phyloP scores from a whole-genome alignment of 2,797 vertebrate genomes.

The Cygnus olor region DNA sequence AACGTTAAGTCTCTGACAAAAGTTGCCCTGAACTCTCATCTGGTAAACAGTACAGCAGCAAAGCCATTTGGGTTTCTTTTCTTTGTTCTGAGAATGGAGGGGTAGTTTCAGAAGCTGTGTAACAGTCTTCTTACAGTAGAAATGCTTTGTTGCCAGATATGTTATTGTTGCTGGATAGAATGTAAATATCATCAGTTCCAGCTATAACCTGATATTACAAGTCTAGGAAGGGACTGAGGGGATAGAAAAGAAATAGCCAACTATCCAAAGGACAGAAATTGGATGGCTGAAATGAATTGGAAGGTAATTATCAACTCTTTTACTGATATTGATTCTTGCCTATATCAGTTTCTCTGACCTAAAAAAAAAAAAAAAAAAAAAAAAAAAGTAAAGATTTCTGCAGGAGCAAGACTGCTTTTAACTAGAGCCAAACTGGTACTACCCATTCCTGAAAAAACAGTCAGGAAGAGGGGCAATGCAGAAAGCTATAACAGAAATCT shows the following conservation, averaged over 20 bases:
- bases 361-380: background rate
- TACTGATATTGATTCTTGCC: background rate
- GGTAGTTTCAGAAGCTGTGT: background rate
- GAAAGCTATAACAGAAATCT: background rate
- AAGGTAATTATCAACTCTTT: background rate
- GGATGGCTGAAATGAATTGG: background rate
- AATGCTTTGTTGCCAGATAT: background rate
- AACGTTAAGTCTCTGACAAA: background rate
- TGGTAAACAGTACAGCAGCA: background rate
- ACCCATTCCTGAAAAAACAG: background rate
- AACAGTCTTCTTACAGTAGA: background rate
- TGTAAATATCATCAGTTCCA: background rate
- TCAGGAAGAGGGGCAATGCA: background rate
- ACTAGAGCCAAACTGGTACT: background rate
- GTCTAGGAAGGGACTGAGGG: background rate
- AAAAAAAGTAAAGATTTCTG: background rate
- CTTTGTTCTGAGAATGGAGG: background rate
- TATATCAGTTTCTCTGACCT: background rate
- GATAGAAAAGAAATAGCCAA: background rate
- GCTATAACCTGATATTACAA: background rate
- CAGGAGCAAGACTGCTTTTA: background rate
- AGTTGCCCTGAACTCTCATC: background rate
- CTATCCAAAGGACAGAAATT: background rate
- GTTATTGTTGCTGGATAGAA: background rate
- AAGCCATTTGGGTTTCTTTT: background rate